Conservation (phyloP, 2,888 invertebrate genomes). For the Nomada flava region DNA sequence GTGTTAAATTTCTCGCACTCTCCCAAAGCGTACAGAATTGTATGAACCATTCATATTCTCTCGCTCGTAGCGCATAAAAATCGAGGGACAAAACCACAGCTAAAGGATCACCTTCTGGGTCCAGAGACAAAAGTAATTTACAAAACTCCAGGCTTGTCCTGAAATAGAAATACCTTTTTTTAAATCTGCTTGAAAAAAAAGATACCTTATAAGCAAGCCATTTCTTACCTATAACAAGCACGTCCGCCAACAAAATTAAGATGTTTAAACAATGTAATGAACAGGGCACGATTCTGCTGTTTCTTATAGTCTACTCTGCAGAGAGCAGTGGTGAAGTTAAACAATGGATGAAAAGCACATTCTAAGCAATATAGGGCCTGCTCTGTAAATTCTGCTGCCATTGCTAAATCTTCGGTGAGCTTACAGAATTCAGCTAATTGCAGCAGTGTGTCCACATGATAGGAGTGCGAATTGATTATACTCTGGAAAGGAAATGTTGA, state of each 20-base stretch:
- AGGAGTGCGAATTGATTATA: constrained; percentile 90
- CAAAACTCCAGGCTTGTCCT: constrained; percentile 95
- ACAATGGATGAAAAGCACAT: constrained; percentile 91
- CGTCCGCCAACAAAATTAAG: constrained; percentile 91
- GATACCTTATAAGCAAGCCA: neutral
- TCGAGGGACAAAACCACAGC: constrained; percentile 92
- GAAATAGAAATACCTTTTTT: constrained; percentile 23
- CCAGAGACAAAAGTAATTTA: constrained; percentile 91
- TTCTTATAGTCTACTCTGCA: constrained; percentile 91
- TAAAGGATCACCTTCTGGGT: constrained; percentile 91
- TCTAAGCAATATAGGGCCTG: constrained; percentile 91
- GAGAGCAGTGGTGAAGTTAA: constrained; percentile 90
- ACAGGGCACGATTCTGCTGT: constrained; percentile 93
- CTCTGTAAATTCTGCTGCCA: constrained; percentile 92
- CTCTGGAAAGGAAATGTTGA: constrained; percentile 82
- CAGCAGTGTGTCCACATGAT: constrained; percentile 92
- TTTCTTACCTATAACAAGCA: constrained; percentile 88
- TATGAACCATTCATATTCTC: constrained; percentile 90
- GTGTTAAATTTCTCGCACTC: constrained; percentile 88
- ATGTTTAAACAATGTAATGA: constrained; percentile 92
- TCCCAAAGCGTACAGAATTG: constrained; percentile 87
- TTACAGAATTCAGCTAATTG: constrained; percentile 93
- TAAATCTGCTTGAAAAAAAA: neutral
- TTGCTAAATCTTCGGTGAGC: constrained; percentile 91
- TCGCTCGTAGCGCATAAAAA: constrained; percentile 91